A percentile compares a stretch with the other conserved stretches of the same genome.
These are phyloP conservation scores for Ammospiza nelsoni DNA, from an alignment of 2,113 vertebrate genomes.

Conservation along the genomic window DNA sequence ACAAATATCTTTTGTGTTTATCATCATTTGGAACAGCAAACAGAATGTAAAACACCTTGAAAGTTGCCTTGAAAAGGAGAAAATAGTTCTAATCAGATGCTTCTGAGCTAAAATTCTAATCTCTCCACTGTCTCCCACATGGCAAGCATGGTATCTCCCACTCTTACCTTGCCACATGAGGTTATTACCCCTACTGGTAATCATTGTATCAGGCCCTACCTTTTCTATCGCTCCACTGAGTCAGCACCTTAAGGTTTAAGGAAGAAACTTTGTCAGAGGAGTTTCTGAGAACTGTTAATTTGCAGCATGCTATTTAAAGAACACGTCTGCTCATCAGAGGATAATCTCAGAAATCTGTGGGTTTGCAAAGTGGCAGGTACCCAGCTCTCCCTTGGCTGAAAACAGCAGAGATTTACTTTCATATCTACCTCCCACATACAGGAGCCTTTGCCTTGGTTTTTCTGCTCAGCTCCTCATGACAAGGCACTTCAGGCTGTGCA, in stretches of 20 bases:
- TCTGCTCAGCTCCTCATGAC: conserved; percentile 7
- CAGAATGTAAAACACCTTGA: neutral
- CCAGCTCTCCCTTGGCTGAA: conserved; percentile 43
- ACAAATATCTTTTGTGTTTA: neutral
- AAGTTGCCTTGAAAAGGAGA: neutral
- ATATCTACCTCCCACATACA: neutral
- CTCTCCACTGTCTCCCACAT: neutral
- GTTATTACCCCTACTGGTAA: neutral
- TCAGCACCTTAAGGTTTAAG: neutral
- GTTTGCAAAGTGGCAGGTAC: conserved; percentile 55
- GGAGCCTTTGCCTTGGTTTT: conserved; percentile 14
- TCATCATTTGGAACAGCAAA: neutral
- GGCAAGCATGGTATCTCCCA: neutral
- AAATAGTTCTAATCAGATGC: neutral
- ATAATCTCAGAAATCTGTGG: conserved; percentile 60
- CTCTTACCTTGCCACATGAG: neutral
- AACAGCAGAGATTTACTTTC: conserved; percentile 42
- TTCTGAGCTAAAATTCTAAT: neutral
- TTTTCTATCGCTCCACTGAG: neutral
- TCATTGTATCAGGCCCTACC: neutral
- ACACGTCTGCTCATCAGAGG: conserved; percentile 33
- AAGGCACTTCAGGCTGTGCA: neutral
- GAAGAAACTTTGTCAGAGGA: neutral
- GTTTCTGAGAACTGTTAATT: conserved; percentile 27
- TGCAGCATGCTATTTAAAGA: conserved; percentile 36